These are phyloP conservation scores for Dysdera silvatica DNA, from an alignment of 1,140 invertebrate species.

Conservation along the genomic window DNA sequence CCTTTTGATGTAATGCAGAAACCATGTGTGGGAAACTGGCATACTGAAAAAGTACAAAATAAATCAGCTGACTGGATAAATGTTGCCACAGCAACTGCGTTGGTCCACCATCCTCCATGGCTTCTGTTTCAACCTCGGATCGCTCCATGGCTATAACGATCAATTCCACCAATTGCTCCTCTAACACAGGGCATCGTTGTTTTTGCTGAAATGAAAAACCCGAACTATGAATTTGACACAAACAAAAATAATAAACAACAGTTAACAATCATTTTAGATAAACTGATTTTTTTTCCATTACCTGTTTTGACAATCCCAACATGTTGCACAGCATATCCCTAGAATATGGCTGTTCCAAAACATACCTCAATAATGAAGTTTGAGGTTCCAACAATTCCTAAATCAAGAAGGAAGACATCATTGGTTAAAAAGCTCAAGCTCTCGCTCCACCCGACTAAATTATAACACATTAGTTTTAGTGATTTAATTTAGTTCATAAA, in stretches of 20 bases:
- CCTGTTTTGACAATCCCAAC: constrained; percentile 83
- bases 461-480: no score
- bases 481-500: no score
- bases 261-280: no score
- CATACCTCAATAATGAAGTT: constrained; percentile 75
- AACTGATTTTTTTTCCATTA: no score
- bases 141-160: constrained; percentile 86
- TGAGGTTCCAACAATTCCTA: constrained; percentile 78
- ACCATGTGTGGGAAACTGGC: constrained; percentile 88
- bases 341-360: constrained; percentile 89
- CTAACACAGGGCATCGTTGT: constrained; percentile 75
- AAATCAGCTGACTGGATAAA: constrained; percentile 88
- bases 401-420: not conserved
- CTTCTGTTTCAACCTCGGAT: constrained; percentile 54
- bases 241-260: constrained; percentile 9
- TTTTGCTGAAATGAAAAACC: constrained; percentile 57
- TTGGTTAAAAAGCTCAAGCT: not conserved
- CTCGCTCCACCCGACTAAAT: no score
- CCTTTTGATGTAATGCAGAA: constrained; percentile 75
- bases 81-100: constrained; percentile 63
- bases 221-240: not conserved
- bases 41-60: constrained; percentile 90
- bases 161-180: constrained; percentile 86
- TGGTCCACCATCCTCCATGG: constrained; percentile 22
- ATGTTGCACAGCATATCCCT: constrained; percentile 92